Conservation (phyloP, 2,888 invertebrate genomes). For the Chymomyza procnemis region DNA sequence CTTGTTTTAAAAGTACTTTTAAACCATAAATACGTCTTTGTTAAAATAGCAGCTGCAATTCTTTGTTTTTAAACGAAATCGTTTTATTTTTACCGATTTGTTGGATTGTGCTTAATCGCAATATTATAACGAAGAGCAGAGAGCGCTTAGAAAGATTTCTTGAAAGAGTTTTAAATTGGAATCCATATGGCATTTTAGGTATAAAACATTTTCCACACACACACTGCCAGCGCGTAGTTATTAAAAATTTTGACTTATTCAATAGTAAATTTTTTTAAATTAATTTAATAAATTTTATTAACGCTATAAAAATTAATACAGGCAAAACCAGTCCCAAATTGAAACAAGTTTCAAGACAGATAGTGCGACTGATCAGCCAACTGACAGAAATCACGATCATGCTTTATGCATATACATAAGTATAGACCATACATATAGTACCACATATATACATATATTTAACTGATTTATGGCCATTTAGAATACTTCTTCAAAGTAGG, state of each 20-base stretch:
- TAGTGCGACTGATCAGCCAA: constrained; percentile 15
- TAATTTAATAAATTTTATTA: background rate
- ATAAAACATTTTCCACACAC: background rate
- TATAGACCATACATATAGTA: background rate
- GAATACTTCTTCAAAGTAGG: background rate
- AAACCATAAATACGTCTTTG: no score
- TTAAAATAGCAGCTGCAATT: no score
- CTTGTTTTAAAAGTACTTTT: no score
- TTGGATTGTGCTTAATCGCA: no score
- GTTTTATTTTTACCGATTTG: no score
- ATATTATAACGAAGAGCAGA: no score
- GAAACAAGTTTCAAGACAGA: constrained; percentile 36
- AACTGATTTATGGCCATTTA: constrained; percentile 12
- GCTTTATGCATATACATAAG: background rate
- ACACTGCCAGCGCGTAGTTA: background rate
- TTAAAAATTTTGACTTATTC: background rate
- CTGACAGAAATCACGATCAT: constrained; percentile 26
- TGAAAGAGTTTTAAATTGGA: no score
- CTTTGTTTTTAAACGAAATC: no score
- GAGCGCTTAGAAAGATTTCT: no score
- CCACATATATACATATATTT: background rate
- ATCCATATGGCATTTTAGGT: no score
- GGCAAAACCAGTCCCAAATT: background rate
- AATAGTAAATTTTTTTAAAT: background rate
- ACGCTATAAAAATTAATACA: background rate